Evolutionary conservation across 2,888 invertebrate species (phyloP), one percentile per base, ranked within the genome.

Genomic region (Yponomeuta sedellus): DNA sequence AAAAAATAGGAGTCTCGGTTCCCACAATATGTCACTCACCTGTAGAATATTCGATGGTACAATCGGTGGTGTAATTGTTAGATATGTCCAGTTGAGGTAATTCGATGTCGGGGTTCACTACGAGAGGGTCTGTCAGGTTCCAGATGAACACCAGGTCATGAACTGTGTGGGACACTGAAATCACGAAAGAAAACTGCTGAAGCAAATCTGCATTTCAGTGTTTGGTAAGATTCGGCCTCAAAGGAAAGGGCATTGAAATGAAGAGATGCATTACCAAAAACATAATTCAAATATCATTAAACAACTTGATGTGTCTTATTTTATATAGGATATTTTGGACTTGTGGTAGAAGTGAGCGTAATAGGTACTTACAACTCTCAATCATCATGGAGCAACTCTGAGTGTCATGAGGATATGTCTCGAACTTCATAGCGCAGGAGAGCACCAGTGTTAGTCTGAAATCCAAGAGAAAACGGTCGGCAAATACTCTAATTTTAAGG

Each of bases 341-440:
- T 25, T 4, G 5, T 25, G 25, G 25, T 2, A 25, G 4, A 10
- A 6, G 19, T 16, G 57, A 10, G 19, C 3, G 57, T n/a, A n/a
- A n/a, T 44, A 57, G 11, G 61, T 78, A 95, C 97, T 94, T 92
- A 97, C 97, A 92, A 78, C 97, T 97, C 91, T 98, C 97, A 68
- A 98, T 97, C 95, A 97, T 96, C 95, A 98, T 96, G 66, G 96
- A 95, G 82, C 98, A 98, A 74, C 96, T 95, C 89, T 98, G 98
- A 1, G 97, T 97, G 77, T 98, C 98, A 77, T 98, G 97, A 0
- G 98, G 98, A 82, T 97, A 98, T 0, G 97, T 94, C 78, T 97
- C 97, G 74, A 98, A 97, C 86, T 97, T 97, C 98, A 98, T 98
- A 2, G 97, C 97, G 83, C 98, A 98, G 0, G 97, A 97, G 40